These are phyloP conservation scores for Amblyjoppa proteus DNA, from an alignment of 2,888 invertebrate species.

Conservation along the genomic window DNA sequence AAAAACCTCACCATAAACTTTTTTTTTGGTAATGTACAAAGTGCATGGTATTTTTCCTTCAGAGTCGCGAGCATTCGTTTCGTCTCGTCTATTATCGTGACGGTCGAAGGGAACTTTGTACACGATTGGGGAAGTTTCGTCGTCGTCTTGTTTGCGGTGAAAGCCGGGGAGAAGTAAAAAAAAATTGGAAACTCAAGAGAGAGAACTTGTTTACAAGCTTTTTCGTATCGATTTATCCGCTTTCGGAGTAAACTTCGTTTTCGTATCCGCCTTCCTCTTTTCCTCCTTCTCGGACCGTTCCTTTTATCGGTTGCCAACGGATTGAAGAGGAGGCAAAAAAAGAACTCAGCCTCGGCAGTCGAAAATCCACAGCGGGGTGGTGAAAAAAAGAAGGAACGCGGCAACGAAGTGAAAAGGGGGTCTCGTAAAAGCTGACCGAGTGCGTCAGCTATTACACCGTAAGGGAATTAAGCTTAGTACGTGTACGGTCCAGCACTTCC, in stretches of 20 bases:
- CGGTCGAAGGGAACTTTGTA: background rate
- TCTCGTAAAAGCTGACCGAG: slow-evolving; percentile 44
- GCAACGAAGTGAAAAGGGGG: slow-evolving; percentile 24
- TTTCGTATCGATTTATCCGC: slow-evolving; percentile 13
- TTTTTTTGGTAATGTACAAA: background rate
- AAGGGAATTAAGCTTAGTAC: slow-evolving; percentile 41
- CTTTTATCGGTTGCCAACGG: background rate
- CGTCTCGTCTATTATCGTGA: background rate
- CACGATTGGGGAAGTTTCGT: background rate
- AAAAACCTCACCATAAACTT: background rate
- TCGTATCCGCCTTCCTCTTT: background rate
- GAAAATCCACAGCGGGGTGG: slow-evolving; percentile 24
- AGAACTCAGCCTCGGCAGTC: slow-evolving; percentile 31
- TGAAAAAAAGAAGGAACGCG: slow-evolving; percentile 1
- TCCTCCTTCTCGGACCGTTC: background rate
- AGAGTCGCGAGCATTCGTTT: background rate
- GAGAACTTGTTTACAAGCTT: background rate
- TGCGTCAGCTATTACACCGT: slow-evolving; percentile 60
- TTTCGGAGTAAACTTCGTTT: slow-evolving; percentile 8
- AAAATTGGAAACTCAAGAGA: background rate
- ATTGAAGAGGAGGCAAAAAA: background rate
- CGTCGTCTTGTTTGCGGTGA: background rate
- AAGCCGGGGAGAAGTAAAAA: background rate
- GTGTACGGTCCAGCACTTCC: slow-evolving; percentile 50
- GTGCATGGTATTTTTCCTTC: background rate